phyloP scores from a whole-genome alignment of 2,888 invertebrate species.

The Mythimna albipuncta region DNA sequence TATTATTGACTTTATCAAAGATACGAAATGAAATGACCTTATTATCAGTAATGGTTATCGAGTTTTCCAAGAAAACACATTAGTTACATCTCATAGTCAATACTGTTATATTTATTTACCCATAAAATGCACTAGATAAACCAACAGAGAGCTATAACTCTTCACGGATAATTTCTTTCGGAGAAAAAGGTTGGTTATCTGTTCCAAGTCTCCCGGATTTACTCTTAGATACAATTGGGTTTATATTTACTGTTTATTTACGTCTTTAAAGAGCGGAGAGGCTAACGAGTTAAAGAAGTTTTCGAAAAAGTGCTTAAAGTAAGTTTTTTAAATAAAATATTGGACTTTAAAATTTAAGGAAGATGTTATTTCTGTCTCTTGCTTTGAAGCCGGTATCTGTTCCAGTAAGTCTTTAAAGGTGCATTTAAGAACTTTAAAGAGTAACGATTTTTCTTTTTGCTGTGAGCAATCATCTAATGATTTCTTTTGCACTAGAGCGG shows the following conservation, averaged over 20 bases:
- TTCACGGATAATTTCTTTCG: constrained; percentile 45
- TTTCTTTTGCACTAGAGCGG: too few species aligned
- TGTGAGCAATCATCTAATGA: not conserved
- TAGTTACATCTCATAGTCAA: not conserved
- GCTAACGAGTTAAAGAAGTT: constrained; percentile 48
- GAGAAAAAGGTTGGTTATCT: constrained; percentile 49
- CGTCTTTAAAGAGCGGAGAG: constrained; percentile 21
- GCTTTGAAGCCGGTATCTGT: not conserved
- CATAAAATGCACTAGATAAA: constrained; percentile 37
- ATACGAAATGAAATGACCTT: not conserved
- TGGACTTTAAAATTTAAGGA: constrained; percentile 25
- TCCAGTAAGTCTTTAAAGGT: not conserved
- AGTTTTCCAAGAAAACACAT: not conserved
- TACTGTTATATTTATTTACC: constrained; percentile 36
- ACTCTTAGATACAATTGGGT: constrained; percentile 37
- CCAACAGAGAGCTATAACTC: constrained; percentile 38
- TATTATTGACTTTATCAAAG: not conserved
- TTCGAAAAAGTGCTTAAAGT: constrained; percentile 21
- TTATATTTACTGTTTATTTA: constrained; percentile 55
- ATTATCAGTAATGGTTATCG: not conserved
- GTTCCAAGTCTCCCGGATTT: constrained; percentile 39
- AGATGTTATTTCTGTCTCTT: not conserved
- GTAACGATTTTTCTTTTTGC: not conserved
- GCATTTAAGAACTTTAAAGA: not conserved
- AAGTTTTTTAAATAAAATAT: constrained; percentile 37